These are phyloP conservation scores for Collichthys lucidus DNA, from an alignment of 2,113 vertebrate species.

Conservation along the genomic window DNA sequence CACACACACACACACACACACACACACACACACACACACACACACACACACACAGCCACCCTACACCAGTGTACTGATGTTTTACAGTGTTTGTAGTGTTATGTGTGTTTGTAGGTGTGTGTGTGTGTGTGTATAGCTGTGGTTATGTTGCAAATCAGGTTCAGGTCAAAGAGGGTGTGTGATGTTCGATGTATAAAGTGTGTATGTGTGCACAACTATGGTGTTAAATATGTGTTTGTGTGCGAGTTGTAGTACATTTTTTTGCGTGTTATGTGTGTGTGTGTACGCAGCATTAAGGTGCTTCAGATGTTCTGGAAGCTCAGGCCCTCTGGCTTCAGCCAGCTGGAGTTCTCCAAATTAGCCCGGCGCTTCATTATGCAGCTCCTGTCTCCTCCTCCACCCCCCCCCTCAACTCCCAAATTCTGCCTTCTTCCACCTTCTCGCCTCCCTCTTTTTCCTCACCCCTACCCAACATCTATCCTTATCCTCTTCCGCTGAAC, in stretches of 20 bases:
- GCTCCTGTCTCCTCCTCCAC: slow-evolving; percentile 73
- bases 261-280: neutral
- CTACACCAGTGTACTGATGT: slow-evolving; percentile 24
- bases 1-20: slow-evolving; percentile 11
- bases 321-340: slow-evolving; percentile 93
- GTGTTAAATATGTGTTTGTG: neutral
- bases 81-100: slow-evolving; percentile 17
- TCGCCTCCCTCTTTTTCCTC: slow-evolving; percentile 41
- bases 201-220: slow-evolving; percentile 22
- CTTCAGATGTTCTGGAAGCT: slow-evolving; percentile 80
- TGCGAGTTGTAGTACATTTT: neutral
- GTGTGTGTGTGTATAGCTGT: slow-evolving; percentile 5
- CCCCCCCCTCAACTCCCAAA: no score
- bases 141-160: slow-evolving; percentile 20
- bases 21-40: neutral
- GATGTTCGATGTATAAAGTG: slow-evolving; percentile 16
- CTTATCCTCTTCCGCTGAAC: slow-evolving; percentile 5
- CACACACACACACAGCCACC: neutral
- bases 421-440: slow-evolving; percentile 21
- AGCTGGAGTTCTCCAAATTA: slow-evolving; percentile 95
- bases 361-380: slow-evolving; percentile 91
- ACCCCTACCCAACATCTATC: slow-evolving; percentile 23
- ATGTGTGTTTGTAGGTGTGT: neutral
- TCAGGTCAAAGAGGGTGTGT: slow-evolving; percentile 33
- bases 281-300: slow-evolving; percentile 63